A percentile compares a stretch with the other conserved stretches of the same genome.
These are phyloP conservation scores for Cacajao melanocephalus DNA, from an alignment of 2,797 vertebrate species.

Conservation along the genomic window DNA sequence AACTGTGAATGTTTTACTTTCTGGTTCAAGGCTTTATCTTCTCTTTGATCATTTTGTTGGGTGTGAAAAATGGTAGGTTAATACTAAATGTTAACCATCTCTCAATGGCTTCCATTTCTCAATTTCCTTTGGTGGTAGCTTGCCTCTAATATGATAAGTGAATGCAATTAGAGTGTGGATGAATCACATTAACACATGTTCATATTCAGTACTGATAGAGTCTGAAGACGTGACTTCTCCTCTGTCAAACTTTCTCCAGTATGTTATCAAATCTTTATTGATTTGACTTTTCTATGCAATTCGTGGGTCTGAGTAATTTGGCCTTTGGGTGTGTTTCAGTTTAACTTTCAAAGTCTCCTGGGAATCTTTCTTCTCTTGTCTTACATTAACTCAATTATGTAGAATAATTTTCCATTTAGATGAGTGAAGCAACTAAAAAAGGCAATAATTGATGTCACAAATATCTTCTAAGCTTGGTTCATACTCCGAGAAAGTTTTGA, in stretches of 20 bases:
- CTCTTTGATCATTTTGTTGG: background rate
- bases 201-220: background rate
- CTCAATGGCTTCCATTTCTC: background rate
- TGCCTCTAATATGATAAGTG: background rate
- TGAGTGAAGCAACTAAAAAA: background rate
- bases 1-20: constrained; percentile 6
- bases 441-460: background rate
- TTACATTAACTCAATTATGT: background rate
- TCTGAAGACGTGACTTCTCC: background rate
- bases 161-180: background rate
- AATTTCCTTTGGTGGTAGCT: background rate
- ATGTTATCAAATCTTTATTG: constrained; percentile 1
- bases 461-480: background rate
- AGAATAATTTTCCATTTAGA: background rate
- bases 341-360: constrained; percentile 36
- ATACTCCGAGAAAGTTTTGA: background rate
- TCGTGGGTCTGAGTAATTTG: background rate
- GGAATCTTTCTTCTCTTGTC: background rate
- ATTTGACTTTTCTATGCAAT: constrained; percentile 40
- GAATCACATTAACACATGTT: background rate
- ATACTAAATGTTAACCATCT: background rate
- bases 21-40: constrained; percentile 25
- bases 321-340: constrained; percentile 24
- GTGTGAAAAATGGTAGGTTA: background rate
- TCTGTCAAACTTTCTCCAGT: background rate